Evolutionary conservation across 2,888 invertebrate genomes (phyloP).

Genomic region (Automeris io): DNA sequence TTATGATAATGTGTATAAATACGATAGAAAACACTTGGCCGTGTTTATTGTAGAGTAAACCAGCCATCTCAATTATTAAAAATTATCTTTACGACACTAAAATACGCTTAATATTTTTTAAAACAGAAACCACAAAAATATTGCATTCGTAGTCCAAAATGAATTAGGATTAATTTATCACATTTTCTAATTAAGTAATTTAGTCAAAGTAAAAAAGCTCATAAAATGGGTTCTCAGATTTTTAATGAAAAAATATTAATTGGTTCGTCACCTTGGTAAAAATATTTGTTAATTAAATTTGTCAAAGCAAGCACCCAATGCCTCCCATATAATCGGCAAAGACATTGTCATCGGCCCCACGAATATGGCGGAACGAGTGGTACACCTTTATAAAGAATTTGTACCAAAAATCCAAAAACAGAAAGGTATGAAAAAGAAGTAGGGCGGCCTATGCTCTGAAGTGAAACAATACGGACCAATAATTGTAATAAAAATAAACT

Average conservation of each 20-base stretch:
- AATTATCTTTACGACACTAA: background rate
- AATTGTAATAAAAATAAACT: no score
- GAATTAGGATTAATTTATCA: no score
- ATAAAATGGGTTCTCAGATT: no score
- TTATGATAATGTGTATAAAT: constrained; percentile 48
- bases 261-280: background rate
- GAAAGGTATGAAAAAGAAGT: background rate
- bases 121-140: no score
- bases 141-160: no score
- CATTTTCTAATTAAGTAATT: no score
- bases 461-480: no score
- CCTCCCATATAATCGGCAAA: background rate
- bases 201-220: no score
- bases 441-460: no score
- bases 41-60: background rate
- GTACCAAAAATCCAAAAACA: background rate
- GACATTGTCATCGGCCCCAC: no score
- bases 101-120: background rate
- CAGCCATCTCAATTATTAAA: background rate
- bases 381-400: background rate
- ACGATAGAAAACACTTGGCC: constrained; percentile 21
- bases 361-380: background rate
- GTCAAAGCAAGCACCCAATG: background rate
- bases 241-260: background rate
- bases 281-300: background rate